Evolutionary conservation across 2,888 invertebrate species (phyloP), one percentile per base, ranked within the genome.

Genomic region (Blera fallax): DNA sequence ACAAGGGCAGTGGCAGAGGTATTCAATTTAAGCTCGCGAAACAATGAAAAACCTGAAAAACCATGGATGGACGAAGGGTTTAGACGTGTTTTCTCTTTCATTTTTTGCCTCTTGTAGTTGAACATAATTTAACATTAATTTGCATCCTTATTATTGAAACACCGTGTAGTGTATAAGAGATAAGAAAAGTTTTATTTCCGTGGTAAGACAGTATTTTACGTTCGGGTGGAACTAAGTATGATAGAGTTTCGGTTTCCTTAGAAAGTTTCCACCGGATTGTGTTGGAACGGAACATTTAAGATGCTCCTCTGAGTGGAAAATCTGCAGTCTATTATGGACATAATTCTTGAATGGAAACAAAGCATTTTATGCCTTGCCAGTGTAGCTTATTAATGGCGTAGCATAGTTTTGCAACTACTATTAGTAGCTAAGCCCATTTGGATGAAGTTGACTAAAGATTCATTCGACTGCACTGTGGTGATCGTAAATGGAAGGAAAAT

Each of bases 91-190:
- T n/a, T n/a, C n/a, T n/a, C n/a, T n/a, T n/a, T n/a, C n/a, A n/a
- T 29, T 72, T 73, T 52, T 56, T 48, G 27, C 27, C 50, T 50
- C 37, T 1, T 14, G 10, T n/a, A 14, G 16, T 27, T 14, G 72
- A 73, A 50, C 72, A 62, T 60, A 73, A 73, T 73, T 72, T 60
- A 70, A 48, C 43, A 45, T 56, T 43, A 74, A 52, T 74, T 65
- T 64, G 43, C 24, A 34, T 43, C 54, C 16, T 45, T 64, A 62
- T 40, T 73, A 45, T 54, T 54, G 43, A n/a, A 45, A 54, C 34
- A 65, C n/a, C 10, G 27, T 60, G 48, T 37, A 37, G 27, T n/a
- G 32, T 16, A 32, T 27, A 43, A 40, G 5, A 16, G 43, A 62
- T 48, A 60, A 16, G 7, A 18, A 50, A 60, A 60, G 60, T 72